Percentiles rank a stretch among this genome's conserved stretches.
Conservation (phyloP, 2,797 vertebrate species). For the Philypnodon macrostomus region DNA sequence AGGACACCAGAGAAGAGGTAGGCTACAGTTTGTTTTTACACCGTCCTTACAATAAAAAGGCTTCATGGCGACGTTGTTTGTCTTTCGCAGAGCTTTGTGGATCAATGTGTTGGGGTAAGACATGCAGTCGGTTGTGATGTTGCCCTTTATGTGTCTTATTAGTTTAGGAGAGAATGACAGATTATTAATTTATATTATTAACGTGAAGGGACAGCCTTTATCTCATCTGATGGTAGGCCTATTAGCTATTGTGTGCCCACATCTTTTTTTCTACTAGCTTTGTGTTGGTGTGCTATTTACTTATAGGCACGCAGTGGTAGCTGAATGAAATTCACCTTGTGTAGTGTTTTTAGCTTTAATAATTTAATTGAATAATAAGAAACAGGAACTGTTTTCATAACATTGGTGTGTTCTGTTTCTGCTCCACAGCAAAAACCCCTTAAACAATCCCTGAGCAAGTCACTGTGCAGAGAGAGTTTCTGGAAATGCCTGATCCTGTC, state of each 20-base stretch:
- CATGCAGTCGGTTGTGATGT: too few relatives aligned
- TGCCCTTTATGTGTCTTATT: too few relatives aligned
- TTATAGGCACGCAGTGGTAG: too few relatives aligned
- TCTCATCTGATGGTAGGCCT: not conserved
- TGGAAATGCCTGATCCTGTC: constrained; percentile 97
- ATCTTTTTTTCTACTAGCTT: too few relatives aligned
- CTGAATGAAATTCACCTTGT: too few relatives aligned
- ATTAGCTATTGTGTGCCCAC: not conserved
- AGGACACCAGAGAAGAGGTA: constrained; percentile 79
- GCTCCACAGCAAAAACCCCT: constrained; percentile 87
- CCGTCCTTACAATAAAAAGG: not conserved
- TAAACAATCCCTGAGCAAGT: constrained; percentile 94
- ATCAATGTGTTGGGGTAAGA: constrained; percentile 25
- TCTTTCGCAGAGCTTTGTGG: constrained; percentile 25
- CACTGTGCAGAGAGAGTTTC: constrained; percentile 92
- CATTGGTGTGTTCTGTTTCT: constrained; percentile 20
- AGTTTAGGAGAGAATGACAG: too few relatives aligned
- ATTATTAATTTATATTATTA: too few relatives aligned
- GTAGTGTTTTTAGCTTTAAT: not conserved
- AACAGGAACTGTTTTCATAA: too few relatives aligned
- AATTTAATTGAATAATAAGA: not conserved
- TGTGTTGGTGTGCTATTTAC: too few relatives aligned
- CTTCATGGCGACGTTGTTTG: constrained; percentile 4
- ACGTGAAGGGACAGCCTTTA: not conserved
- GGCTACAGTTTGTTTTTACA: not conserved